Conservation (phyloP, 2,888 invertebrate genomes). For the Mythimna vitellina region DNA sequence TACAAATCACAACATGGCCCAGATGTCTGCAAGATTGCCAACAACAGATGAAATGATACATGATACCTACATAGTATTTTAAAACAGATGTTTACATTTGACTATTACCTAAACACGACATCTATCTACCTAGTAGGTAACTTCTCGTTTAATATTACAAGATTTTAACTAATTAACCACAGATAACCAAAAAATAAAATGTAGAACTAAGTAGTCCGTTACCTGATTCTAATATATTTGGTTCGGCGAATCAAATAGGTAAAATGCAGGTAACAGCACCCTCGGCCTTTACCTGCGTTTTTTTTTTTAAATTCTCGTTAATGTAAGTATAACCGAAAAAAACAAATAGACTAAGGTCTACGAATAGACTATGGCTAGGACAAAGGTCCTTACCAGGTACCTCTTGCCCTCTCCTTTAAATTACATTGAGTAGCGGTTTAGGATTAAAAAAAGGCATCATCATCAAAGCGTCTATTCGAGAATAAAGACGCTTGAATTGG, state of each 20-base stretch:
- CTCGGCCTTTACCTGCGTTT: too few relatives aligned
- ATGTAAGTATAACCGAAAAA: neutral
- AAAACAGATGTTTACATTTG: constrained; percentile 22
- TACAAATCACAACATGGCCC: constrained; percentile 16
- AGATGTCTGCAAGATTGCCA: constrained; percentile 33
- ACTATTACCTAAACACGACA: neutral
- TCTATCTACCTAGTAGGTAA: neutral
- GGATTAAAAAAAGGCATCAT: neutral
- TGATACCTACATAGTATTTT: constrained; percentile 2
- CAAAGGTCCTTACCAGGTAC: neutral
- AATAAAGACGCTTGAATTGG: too few relatives aligned
- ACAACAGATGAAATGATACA: constrained; percentile 23
- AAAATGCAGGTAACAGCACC: neutral
- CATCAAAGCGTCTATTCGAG: too few relatives aligned
- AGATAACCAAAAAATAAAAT: neutral
- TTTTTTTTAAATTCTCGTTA: too few relatives aligned
- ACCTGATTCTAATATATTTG: neutral
- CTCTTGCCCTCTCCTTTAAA: neutral
- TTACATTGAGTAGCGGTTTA: neutral
- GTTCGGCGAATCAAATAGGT: neutral
- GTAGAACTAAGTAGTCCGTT: neutral
- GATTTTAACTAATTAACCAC: constrained; percentile 1
- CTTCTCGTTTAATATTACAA: constrained; percentile 5
- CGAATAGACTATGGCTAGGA: too few relatives aligned
- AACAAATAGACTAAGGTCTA: neutral